Evolutionary conservation across 1,140 invertebrate species (phyloP).

Genomic region (Drosophila kikkawai): DNA sequence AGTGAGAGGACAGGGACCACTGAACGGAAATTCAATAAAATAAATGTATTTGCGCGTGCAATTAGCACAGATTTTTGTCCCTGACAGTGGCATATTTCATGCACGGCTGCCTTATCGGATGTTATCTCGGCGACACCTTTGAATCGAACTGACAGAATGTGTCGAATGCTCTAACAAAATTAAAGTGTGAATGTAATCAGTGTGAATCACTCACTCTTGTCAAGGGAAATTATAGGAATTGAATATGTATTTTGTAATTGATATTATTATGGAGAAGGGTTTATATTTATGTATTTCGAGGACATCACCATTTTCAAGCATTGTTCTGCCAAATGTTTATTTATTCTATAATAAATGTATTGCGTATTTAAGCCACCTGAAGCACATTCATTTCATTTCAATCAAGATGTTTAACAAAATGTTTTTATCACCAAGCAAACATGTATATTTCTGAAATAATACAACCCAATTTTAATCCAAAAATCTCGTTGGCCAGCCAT

Average conservation of each 20-base stretch:
- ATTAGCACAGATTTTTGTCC: conserved; percentile 29
- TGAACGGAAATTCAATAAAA: conserved; percentile 51
- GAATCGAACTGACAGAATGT: conserved; percentile 3
- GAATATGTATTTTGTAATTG: not conserved
- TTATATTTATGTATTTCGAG: not conserved
- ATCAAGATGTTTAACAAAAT: not conserved
- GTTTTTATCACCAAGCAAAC: not conserved
- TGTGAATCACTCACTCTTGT: not conserved
- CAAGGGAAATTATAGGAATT: not conserved
- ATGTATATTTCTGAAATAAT: not conserved
- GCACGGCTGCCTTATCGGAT: conserved; percentile 6
- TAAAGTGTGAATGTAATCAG: conserved; percentile 7
- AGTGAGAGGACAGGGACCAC: not conserved
- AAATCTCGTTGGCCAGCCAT: too few relatives aligned
- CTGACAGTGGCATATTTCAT: conserved; percentile 27
- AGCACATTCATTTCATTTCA: not conserved
- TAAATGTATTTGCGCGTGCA: conserved; percentile 31
- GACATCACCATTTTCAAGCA: too few relatives aligned
- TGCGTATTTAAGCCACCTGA: not conserved
- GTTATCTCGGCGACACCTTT: conserved; percentile 20
- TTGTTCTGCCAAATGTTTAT: not conserved
- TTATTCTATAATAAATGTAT: too few relatives aligned
- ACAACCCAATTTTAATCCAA: too few relatives aligned
- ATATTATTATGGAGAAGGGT: not conserved
- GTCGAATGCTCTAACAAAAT: not conserved